These are phyloP conservation scores for Tetragonula clypearis DNA, from an alignment of 1,140 invertebrate species.

Conservation along the genomic window DNA sequence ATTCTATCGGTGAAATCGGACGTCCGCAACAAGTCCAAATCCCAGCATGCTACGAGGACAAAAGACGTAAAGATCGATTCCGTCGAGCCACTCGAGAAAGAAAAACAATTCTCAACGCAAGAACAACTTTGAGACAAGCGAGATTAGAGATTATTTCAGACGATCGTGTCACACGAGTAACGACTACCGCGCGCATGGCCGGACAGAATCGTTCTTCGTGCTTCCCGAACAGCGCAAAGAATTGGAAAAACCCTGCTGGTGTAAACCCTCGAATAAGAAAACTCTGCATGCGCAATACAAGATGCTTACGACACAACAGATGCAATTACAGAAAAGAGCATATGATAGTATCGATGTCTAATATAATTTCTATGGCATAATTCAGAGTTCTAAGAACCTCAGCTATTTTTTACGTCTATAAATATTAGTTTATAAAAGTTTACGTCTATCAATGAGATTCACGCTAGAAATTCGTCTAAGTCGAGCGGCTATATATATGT, in stretches of 20 bases:
- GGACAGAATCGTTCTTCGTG: slow-evolving; percentile 64
- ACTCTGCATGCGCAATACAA: slow-evolving; percentile 72
- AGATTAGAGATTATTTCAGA: background rate
- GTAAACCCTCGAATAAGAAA: slow-evolving; percentile 60
- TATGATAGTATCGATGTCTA: slow-evolving; percentile 55
- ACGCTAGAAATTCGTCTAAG: slow-evolving; percentile 61
- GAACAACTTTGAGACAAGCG: no score
- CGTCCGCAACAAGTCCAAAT: slow-evolving; percentile 57
- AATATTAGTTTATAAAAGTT: slow-evolving; percentile 50
- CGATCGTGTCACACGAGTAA: background rate
- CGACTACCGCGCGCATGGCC: background rate
- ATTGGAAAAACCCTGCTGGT: slow-evolving; percentile 58
- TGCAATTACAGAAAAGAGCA: slow-evolving; percentile 68
- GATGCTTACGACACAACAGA: slow-evolving; percentile 71
- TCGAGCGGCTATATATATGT: slow-evolving; percentile 44
- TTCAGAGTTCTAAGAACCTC: slow-evolving; percentile 49
- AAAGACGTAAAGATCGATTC: slow-evolving; percentile 56
- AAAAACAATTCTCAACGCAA: no score
- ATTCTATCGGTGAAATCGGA: background rate
- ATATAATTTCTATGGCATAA: slow-evolving; percentile 41
- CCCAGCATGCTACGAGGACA: slow-evolving; percentile 64
- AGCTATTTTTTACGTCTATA: slow-evolving; percentile 43
- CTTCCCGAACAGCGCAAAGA: slow-evolving; percentile 63
- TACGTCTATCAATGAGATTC: slow-evolving; percentile 77
- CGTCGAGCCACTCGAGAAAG: slow-evolving; percentile 29